Base-by-base conservation (phyloP, 30 jellyfish, hydroid and myxozoan genomes). In the Phacellophora camtschatica region DNA sequence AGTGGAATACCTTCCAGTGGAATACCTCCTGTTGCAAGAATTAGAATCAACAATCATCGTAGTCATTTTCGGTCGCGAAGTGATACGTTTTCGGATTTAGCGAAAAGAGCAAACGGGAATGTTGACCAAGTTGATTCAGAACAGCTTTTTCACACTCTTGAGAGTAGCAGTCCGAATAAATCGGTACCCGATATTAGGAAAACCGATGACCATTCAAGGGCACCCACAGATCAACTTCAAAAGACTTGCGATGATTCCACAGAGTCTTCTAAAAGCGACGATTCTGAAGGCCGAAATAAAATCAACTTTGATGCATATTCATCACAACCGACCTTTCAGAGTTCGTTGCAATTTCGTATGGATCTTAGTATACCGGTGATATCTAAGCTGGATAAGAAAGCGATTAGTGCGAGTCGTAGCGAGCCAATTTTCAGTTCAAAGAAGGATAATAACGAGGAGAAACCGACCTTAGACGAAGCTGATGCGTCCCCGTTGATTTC, bases 21-120 rank as follows among this genome's bases (percentile, higher is more conserved):
- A 29, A 35, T 24, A 28, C 42, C 70, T 1, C 74, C 88, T 6
- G 35, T 37, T 45, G 86, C 77, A 3, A 42, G 39, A 29, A 33
- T 66, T 30, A 56, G 79, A 43, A 48, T 10, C 19, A 25, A 88
- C 31, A 68, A 59, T 56, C 50, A 41, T 24, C 71, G 86, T 32
- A 85, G 94, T 23, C 98, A 92, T 54, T 69, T 54, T 76, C 92
- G 98, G 15, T 92, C 98, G 2, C 83, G 95, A 5, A 86, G 97
- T 42, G 98, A 92, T 50, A 92, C 96, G 9, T 83, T 92, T 57
- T 35, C 95, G 5, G 89, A 56, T 27, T 45, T 86, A 22, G 96
- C 96, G 28, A 66, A 66, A 43, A 45, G 95, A 15, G 89, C 29
- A 5, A 67, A 54, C 19, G 36, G 71, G 25, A 33, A 42, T 41